Evolutionary conservation across 2,888 invertebrate species (phyloP).

Genomic region (Rotaria socialis): DNA sequence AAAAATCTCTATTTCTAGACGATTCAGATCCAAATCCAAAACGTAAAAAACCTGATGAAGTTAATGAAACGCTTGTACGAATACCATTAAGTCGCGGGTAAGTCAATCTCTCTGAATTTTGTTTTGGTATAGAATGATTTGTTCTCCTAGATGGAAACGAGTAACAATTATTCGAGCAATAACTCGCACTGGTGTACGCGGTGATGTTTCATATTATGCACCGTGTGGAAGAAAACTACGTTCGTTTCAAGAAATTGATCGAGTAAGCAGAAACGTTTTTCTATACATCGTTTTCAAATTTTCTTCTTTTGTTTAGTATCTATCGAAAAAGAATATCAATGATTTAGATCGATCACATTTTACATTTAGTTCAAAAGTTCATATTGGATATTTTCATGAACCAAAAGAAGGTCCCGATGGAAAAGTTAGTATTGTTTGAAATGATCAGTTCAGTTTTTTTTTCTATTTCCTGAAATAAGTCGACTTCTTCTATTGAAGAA

Average conservation of each 20-base stretch:
- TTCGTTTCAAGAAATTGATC: slow-evolving; percentile 65
- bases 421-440: slow-evolving; percentile 21
- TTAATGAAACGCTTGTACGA: slow-evolving; percentile 31
- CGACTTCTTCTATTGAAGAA: too few species aligned
- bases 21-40: slow-evolving; percentile 29
- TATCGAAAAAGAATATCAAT: slow-evolving; percentile 68
- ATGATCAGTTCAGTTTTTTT: not conserved
- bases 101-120: too few species aligned
- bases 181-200: slow-evolving; percentile 68
- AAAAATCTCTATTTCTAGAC: not conserved
- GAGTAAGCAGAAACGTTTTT: slow-evolving; percentile 49
- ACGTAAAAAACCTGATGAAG: slow-evolving; percentile 3
- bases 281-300: not conserved
- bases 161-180: slow-evolving; percentile 39
- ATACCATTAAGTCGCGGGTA: slow-evolving; percentile 22
- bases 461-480: not conserved
- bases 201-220: slow-evolving; percentile 83
- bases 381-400: slow-evolving; percentile 85
- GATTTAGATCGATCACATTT: slow-evolving; percentile 80
- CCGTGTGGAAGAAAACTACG: slow-evolving; percentile 68
- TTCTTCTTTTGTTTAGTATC: slow-evolving; percentile 65
- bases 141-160: slow-evolving; percentile 38
- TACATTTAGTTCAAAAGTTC: slow-evolving; percentile 79
- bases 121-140: not conserved
- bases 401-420: slow-evolving; percentile 62